A percentile compares a stretch with the other conserved stretches of the same genome.
phyloP scores from a whole-genome alignment of 1,140 invertebrate genomes.

The Leptinotarsa undecemlineata region DNA sequence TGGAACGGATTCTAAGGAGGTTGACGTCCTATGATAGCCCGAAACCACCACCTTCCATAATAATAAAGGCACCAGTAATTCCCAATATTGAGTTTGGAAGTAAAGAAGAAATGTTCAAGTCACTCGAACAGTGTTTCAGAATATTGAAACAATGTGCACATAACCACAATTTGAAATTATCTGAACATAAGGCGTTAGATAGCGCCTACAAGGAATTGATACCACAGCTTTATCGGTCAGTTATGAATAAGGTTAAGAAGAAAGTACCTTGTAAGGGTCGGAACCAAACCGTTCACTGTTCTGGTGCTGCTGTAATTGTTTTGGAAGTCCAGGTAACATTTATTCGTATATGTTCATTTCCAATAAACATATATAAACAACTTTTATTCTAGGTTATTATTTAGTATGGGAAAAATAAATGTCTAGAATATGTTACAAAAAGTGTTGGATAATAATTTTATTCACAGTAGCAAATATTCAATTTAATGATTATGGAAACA shows the following conservation, averaged over 20 bases:
- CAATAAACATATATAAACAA: too few relatives aligned
- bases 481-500: not conserved
- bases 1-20: conserved; percentile 61
- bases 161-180: conserved; percentile 58
- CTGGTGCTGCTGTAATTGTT: conserved; percentile 65
- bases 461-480: not conserved
- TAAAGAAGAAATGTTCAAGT: conserved; percentile 53
- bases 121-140: conserved; percentile 61
- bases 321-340: conserved; percentile 43
- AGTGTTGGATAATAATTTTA: too few relatives aligned
- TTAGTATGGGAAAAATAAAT: too few relatives aligned
- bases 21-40: conserved; percentile 68
- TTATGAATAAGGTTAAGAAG: conserved; percentile 60
- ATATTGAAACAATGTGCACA: conserved; percentile 64
- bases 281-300: conserved; percentile 64
- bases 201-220: conserved; percentile 68
- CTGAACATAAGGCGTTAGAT: conserved; percentile 70
- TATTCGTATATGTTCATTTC: too few relatives aligned
- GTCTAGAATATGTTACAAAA: too few relatives aligned
- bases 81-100: conserved; percentile 49
- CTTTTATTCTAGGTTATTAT: too few relatives aligned
- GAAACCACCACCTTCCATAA: conserved; percentile 57
- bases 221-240: conserved; percentile 67
- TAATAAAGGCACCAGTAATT: conserved; percentile 47
- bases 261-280: conserved; percentile 56